Percentiles rank a stretch among this genome's conserved stretches.
Conservation (phyloP, 2,888 invertebrate genomes). For the Auanema sp. region DNA sequence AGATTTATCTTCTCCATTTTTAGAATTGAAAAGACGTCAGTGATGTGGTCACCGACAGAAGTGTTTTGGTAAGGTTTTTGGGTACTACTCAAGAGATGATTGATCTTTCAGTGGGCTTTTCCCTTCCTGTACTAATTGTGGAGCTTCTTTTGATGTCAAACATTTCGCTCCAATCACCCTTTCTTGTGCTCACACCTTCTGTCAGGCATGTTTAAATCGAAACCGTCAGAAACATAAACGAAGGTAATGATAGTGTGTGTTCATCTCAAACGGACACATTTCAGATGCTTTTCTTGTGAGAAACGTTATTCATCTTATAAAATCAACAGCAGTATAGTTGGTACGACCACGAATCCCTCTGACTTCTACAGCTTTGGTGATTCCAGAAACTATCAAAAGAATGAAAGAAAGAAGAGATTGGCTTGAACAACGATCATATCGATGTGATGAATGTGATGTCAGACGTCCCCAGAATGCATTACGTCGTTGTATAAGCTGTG, state of each 20-base stretch:
- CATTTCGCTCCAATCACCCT: too few relatives aligned
- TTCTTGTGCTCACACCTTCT: too few relatives aligned
- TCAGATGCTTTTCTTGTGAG: neutral
- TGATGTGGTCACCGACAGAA: constrained; percentile 6
- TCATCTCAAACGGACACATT: neutral
- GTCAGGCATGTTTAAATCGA: neutral
- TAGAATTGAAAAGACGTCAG: neutral
- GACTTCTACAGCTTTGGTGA: neutral
- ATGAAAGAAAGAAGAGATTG: neutral
- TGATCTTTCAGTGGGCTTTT: neutral
- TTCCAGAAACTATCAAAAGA: constrained; percentile 3
- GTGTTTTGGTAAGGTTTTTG: neutral
- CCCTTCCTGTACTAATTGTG: constrained; percentile 3
- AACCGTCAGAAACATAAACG: neutral
- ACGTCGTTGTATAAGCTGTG: constrained; percentile 3
- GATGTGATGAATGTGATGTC: constrained; percentile 7
- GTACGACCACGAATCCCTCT: neutral
- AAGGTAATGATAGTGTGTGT: neutral
- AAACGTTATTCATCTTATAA: constrained; percentile 1
- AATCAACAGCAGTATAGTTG: neutral
- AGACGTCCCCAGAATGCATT: neutral
- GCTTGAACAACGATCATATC: neutral
- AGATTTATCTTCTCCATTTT: neutral
- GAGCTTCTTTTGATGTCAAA: constrained; percentile 4
- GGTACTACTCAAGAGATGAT: neutral